Evolutionary conservation across 2,797 vertebrate species (phyloP), one percentile per base, ranked within the genome.

Genomic region (Euthynnus affinis): DNA sequence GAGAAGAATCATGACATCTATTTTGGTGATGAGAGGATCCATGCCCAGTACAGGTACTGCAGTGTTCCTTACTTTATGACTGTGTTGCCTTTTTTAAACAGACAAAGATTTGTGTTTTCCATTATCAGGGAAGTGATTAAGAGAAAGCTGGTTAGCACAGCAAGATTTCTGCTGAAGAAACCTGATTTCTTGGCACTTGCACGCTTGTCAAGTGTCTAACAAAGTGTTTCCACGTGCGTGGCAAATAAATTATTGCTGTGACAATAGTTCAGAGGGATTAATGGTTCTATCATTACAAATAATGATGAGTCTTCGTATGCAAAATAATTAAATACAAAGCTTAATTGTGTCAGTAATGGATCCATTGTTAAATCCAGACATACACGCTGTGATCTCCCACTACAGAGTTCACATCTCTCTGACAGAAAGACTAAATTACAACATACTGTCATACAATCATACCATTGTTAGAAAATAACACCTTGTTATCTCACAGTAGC

Each of bases 1-100:
- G 98, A 99, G 90, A 98, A 96, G 93, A 97, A 96, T 62, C 95
- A 97, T 0, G 97, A 97, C 87, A 98, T 99, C 85, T 98, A 96
- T 87, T 99, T 98, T 74, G 92, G 76, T 3, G 96, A 99, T 9
- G 96, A 94, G 9, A 96, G 92, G 58, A 96, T 97, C 79, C 95
- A 96, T 29, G 93, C 96, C 1, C 91, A 97, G 75, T 99, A 97
- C 94, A 98, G 96, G 98, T 99, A 91, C 76, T 22, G 9, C 9
- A 79, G 22, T 27, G 14, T 5, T 73, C n/a, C 2, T 10, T 23
- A 61, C 1, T 29, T 37, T 23, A 9, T 32, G 22, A 49, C 6
- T 58, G 17, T 40, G 12, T 65, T 55, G 32, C 44, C 7, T 20
- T 2, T 20, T 2, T 15, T 17, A 27, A 3, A 44, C 15, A 23